Evolutionary conservation across 2,113 vertebrate genomes (phyloP), one percentile per base, ranked within the genome.

Genomic region (Centropus unirufus): DNA sequence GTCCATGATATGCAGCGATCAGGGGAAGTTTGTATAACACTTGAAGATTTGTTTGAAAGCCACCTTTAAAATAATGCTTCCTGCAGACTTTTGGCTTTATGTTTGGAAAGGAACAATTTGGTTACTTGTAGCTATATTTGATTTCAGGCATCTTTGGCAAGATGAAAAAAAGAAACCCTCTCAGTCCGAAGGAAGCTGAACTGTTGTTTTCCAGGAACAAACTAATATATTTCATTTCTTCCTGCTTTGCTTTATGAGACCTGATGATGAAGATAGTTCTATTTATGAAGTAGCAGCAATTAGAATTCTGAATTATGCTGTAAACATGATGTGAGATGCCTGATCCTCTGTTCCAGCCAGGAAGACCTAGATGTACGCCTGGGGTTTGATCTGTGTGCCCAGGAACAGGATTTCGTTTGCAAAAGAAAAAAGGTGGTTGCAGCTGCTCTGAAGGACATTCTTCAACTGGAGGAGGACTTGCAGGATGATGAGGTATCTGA

Each of bases 381-480:
- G 64, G 98, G 97, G 15, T 98, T 98, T 92, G 98, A 96, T 83
- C 93, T 99, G 66, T 98, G 98, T 72, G 40, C 34, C 2, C 97
- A 97, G 36, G 99, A 99, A 77, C 95, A 92, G 84, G 94, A 96
- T 40, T 99, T 98, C 91, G 96, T 99, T 68, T 3, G 54, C 77
- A 98, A 98, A 94, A 98, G 99, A 91, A 98, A 95, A 64, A 95
- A 91, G 42, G 87, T 98, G 8, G 98, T 95, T 55, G 97, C 98
- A 17, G 59, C 93, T 4, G 96, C 98, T 9, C 87, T 99, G 66
- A 98, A 98, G 93, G 95, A 97, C 20, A 73, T 97, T n/a, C 95
- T 99, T 14, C 97, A 98, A 8, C 95, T 99, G 85, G 96, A 97
- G 52, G 92, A 97, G 55, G 95, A 97, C 52, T 95, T 98, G 62